Conservation (phyloP, 1,140 invertebrate genomes). For the Hirudo medicinalis region DNA sequence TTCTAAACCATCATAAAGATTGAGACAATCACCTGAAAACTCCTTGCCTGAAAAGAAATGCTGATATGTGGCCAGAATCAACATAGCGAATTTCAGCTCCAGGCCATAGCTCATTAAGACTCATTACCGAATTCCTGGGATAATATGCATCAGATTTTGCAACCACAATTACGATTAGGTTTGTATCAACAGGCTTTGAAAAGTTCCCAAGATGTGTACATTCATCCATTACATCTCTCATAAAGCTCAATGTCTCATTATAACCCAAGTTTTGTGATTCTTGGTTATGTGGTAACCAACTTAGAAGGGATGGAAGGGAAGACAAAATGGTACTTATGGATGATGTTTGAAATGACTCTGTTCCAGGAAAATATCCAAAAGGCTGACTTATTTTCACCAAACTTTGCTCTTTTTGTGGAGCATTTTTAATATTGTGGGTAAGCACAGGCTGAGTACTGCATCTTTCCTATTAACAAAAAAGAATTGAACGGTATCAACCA, state of each 20-base stretch:
- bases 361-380: too few species aligned
- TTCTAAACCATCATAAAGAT: not conserved
- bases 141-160: constrained; percentile 74
- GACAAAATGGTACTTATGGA: too few species aligned
- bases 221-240: constrained; percentile 96
- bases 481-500: too few species aligned
- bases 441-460: too few species aligned
- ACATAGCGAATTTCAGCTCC: constrained; percentile 73
- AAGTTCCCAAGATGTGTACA: constrained; percentile 92
- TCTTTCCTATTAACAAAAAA: too few species aligned
- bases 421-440: too few species aligned
- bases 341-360: too few species aligned
- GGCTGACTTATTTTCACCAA: too few species aligned
- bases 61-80: constrained; percentile 70
- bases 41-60: constrained; percentile 72
- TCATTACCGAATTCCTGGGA: constrained; percentile 63
- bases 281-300: not conserved
- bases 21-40: constrained; percentile 57
- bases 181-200: constrained; percentile 61
- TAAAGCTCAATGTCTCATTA: constrained; percentile 58
- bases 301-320: too few species aligned
- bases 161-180: constrained; percentile 35
- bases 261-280: constrained; percentile 12
- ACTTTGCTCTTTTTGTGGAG: not conserved
- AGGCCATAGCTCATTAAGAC: constrained; percentile 77